Base-by-base conservation (phyloP, 1,140 invertebrate genomes). In the Neuroterus valhalla region DNA sequence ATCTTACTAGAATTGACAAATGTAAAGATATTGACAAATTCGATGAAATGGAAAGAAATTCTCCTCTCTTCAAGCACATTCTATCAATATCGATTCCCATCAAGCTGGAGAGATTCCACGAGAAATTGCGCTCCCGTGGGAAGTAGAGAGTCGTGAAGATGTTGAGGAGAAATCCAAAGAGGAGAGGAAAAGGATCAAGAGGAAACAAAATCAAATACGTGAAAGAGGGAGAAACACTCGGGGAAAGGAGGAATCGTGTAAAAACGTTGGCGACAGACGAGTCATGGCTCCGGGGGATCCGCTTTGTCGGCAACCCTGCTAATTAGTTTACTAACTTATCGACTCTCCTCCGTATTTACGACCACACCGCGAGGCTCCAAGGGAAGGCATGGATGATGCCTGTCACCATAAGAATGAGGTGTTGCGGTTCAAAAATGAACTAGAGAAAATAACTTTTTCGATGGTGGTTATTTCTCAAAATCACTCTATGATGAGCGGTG, bases 301-400 rank as follows among this genome's bases (percentile, higher is more conserved):
- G 78, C 87, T 89, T 90, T 89, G 89, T 89, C 88, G 89, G 88
- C 88, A 81, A 84, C 31, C 77, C 80, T 84, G 87, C 87, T 90
- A 89, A 90, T 90, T 89, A 89, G 88, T 90, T 90, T 89, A 89
- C 88, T 87, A 89, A 89, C 87, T 90, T 90, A 90, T 90, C 85
- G 88, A 88, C 82, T 82, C 81, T 78, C 75, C 76, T 77, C 74
- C 77, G 84, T 88, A 86, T 88, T 85, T 85, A 85, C 81, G 80
- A 82, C 80, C 74, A 76, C 78, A 78, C 77, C 66, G 55, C 77
- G 46, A 68, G 71, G 38, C 43, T 71, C 38, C 66, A 43, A 68
- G 74, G 72, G 73, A 77, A 82, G 81, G 78, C 77, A 82, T 84
- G 76, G 82, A 84, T 79, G 71, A 23, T 80, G 73, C 66, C 70